Evolutionary conservation across 1,140 invertebrate species (phyloP), one percentile per base, ranked within the genome.

Genomic region (Himalopsyche phryganea): DNA sequence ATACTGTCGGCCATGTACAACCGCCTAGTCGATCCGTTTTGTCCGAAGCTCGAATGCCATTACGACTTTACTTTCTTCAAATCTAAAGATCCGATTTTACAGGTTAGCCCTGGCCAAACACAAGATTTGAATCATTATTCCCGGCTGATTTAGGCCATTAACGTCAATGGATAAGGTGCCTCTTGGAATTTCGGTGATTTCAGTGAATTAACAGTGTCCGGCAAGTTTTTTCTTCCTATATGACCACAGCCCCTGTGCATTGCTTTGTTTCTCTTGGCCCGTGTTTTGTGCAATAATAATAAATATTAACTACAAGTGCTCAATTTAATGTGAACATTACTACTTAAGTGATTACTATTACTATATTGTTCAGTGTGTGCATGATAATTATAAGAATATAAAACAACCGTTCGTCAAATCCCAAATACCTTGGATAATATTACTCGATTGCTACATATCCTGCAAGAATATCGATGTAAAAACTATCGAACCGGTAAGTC

Each of bases 251-350:
- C 44, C 44, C 9, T 15, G 23, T 35, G 44, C 32, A 45, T 17
- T 47, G 52, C 52, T 55, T 55, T 55, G 52, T 55, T 47, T 35
- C 41, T 19, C 41, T 11, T 13, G 20, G 51, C 40, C 41, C 32
- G 23, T 17, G 52, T 55, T n/a, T 55, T 47, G 52, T 55, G 44
- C 52, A 55, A 55, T 55, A 46, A 47, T 40, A 13, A 40, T 40
- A 17, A 40, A 40, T 13, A 9, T 15, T 35, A 36, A 50, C 14
- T 42, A 18, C 19, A 18, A 18, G 17, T 23, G 17, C 38, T 40
- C 38, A 15, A 40, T 15, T 40, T 4, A 6, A n/a, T n/a, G 38
- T 15, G 4, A 11, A 28, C 23, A 28, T 3, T 28, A 28, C 23
- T 28, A 28, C 23, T 28, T 28, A 3, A 28, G 23, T 28, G 23